Conservation (phyloP, 2,888 invertebrate species). For the Mylabris sibirica region DNA sequence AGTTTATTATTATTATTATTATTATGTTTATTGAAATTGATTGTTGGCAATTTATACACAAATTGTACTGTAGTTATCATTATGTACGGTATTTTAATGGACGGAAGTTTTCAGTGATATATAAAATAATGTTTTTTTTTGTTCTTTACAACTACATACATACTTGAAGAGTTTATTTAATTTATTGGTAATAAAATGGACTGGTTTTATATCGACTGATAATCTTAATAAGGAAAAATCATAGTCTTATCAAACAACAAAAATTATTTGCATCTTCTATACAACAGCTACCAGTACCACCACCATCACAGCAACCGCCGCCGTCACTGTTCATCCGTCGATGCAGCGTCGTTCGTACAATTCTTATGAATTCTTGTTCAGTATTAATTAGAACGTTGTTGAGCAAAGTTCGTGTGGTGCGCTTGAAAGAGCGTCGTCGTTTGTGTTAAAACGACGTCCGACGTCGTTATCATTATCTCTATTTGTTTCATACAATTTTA, state of each 20-base stretch:
- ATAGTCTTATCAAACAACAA: no score
- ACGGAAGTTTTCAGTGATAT: background rate
- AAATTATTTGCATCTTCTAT: no score
- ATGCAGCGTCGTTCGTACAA: constrained; percentile 8
- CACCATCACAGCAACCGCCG: no score
- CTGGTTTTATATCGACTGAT: background rate
- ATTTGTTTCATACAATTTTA: background rate
- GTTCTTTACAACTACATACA: background rate
- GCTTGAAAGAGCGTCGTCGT: constrained; percentile 1
- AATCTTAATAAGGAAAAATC: no score
- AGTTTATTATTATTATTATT: background rate
- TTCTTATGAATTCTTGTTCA: background rate
- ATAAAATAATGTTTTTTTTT: background rate
- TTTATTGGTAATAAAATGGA: background rate
- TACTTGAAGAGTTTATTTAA: background rate
- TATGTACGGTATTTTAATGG: background rate
- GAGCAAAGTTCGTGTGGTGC: background rate
- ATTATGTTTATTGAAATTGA: background rate
- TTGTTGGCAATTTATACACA: background rate
- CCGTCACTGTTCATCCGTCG: constrained; percentile 9
- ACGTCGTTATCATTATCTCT: constrained; percentile 1
- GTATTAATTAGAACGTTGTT: constrained; percentile 16
- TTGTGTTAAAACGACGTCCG: constrained; percentile 17
- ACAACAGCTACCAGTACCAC: no score
- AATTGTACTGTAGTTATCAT: background rate